phyloP scores from a whole-genome alignment of 2,797 vertebrate genomes.

The Glyptemys insculpta region DNA sequence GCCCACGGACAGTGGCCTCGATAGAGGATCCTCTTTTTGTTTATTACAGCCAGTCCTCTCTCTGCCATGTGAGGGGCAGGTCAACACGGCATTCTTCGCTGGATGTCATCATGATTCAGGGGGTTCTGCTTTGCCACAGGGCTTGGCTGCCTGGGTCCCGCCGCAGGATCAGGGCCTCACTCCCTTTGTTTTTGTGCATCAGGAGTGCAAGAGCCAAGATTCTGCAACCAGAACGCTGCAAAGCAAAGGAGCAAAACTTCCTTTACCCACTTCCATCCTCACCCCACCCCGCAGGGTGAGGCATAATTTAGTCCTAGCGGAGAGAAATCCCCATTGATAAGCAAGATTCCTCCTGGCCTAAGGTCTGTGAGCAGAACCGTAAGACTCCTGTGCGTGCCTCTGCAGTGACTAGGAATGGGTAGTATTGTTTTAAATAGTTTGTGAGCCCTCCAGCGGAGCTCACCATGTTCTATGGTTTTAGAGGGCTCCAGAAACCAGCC shows the following conservation, averaged over 20 bases:
- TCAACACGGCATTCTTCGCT: neutral
- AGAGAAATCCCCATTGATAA: neutral
- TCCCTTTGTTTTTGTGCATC: neutral
- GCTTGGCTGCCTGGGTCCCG: neutral
- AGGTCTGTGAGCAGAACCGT: neutral
- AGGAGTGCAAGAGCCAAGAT: neutral
- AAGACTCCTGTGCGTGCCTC: neutral
- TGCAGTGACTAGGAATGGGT: neutral
- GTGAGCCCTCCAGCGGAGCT: neutral
- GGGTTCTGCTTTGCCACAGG: neutral
- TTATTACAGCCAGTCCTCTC: neutral
- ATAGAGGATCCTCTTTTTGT: neutral
- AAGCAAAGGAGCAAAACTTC: neutral
- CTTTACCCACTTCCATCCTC: neutral
- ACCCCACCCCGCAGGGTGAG: neutral
- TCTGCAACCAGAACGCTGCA: rapidly evolving
- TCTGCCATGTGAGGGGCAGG: neutral
- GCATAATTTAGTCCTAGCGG: neutral
- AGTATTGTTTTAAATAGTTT: neutral
- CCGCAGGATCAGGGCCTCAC: neutral
- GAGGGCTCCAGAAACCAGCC: neutral
- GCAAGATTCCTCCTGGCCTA: neutral
- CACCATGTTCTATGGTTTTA: neutral
- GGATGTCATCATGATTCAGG: neutral
- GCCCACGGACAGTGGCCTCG: neutral